phyloP scores from a whole-genome alignment of 2,113 vertebrate species.

The Colossoma macropomum region DNA sequence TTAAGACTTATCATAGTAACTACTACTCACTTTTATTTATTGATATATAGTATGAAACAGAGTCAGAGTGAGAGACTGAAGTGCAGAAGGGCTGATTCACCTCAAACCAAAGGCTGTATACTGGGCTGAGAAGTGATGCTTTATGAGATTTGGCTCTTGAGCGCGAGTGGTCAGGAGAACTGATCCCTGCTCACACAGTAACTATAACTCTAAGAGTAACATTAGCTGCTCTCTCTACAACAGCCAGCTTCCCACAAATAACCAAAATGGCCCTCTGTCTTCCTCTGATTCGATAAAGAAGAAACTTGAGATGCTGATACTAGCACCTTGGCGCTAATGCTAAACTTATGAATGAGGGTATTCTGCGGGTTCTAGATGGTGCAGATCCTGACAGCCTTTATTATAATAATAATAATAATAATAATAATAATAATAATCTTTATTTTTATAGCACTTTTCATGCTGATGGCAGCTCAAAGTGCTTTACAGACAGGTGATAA shows the following conservation, averaged over 20 bases:
- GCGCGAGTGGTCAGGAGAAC: neutral
- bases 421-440: too few species aligned
- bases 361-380: conserved; percentile 1
- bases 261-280: neutral
- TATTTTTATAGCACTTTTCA: too few species aligned
- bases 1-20: too few species aligned
- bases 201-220: neutral
- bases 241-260: neutral
- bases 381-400: conserved; percentile 10
- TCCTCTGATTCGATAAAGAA: conserved; percentile 21
- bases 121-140: neutral
- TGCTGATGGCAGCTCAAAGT: too few species aligned
- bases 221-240: neutral
- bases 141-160: neutral
- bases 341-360: neutral
- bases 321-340: conserved; percentile 8
- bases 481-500: too few species aligned
- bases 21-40: too few species aligned
- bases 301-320: conserved; percentile 28
- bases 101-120: neutral
- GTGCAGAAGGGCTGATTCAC: neutral
- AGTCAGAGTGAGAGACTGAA: neutral
- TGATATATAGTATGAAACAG: too few species aligned
- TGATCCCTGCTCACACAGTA: neutral
- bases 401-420: too few species aligned